These are phyloP conservation scores for Caenorhabditis sp. DNA, from an alignment of 2,888 invertebrate genomes.

Conservation along the genomic window DNA sequence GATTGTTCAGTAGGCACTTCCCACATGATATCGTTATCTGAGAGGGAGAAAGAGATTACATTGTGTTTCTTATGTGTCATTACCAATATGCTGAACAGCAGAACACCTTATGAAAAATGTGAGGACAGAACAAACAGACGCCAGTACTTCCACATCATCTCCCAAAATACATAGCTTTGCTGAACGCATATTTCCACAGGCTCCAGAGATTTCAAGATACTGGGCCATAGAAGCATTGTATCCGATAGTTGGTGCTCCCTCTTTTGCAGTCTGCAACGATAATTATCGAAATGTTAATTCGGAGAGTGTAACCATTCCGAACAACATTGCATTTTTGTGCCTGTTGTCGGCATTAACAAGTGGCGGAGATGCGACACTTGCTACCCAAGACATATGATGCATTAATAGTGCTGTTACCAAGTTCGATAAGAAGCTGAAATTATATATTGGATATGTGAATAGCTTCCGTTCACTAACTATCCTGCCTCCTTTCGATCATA, in stretches of 20 bases:
- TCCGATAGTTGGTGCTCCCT: conserved; percentile 80
- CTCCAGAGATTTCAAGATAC: conserved; percentile 83
- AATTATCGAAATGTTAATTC: too few relatives aligned
- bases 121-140: conserved; percentile 84
- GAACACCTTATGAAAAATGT: conserved; percentile 90
- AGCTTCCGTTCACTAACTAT: conserved; percentile 72
- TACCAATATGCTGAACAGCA: conserved; percentile 62
- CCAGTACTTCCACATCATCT: conserved; percentile 82
- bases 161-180: conserved; percentile 86
- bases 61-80: too few relatives aligned
- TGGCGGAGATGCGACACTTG: conserved; percentile 73
- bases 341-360: neutral
- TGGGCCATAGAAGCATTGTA: conserved; percentile 94
- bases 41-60: neutral
- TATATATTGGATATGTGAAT: too few relatives aligned
- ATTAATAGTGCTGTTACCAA: conserved; percentile 74
- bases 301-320: conserved; percentile 71
- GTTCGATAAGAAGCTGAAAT: conserved; percentile 74
- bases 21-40: conserved; percentile 33
- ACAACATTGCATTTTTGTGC: conserved; percentile 24
- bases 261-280: conserved; percentile 42
- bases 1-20: conserved; percentile 46
- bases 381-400: conserved; percentile 78
- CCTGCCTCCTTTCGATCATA: conserved; percentile 72
- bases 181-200: conserved; percentile 87